phyloP scores from a whole-genome alignment of 2,888 invertebrate genomes.

The Diarsia dahlii region DNA sequence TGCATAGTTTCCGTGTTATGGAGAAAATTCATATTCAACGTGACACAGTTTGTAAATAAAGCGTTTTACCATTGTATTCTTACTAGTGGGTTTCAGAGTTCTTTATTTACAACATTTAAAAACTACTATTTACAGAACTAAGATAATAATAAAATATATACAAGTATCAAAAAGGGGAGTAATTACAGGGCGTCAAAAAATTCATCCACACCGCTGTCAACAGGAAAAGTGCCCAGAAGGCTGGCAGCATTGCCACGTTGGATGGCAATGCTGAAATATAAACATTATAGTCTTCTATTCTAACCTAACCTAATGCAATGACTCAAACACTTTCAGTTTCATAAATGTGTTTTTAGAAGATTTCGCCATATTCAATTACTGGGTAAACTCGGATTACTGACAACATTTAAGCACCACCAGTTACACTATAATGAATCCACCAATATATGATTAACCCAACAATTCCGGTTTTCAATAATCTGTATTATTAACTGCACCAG shows the following conservation, averaged over 20 bases:
- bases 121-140: too few species aligned
- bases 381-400: not conserved
- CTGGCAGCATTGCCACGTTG: too few species aligned
- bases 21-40: conserved; percentile 9
- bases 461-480: conserved; percentile 1
- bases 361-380: too few species aligned
- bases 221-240: too few species aligned
- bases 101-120: too few species aligned
- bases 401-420: not conserved
- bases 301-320: not conserved
- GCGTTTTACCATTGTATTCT: not conserved
- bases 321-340: not conserved
- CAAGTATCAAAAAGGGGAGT: too few species aligned
- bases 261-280: too few species aligned
- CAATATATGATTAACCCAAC: not conserved
- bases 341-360: not conserved
- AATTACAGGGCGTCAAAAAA: too few species aligned
- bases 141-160: too few species aligned
- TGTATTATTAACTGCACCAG: conserved; percentile 21
- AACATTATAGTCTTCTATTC: not conserved
- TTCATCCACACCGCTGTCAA: too few species aligned
- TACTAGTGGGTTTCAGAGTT: not conserved
- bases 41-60: conserved; percentile 7
- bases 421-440: not conserved
- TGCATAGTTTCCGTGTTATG: not conserved